Conservation (phyloP, 2,113 vertebrate genomes). For the Megaleporinus macrocephalus region DNA sequence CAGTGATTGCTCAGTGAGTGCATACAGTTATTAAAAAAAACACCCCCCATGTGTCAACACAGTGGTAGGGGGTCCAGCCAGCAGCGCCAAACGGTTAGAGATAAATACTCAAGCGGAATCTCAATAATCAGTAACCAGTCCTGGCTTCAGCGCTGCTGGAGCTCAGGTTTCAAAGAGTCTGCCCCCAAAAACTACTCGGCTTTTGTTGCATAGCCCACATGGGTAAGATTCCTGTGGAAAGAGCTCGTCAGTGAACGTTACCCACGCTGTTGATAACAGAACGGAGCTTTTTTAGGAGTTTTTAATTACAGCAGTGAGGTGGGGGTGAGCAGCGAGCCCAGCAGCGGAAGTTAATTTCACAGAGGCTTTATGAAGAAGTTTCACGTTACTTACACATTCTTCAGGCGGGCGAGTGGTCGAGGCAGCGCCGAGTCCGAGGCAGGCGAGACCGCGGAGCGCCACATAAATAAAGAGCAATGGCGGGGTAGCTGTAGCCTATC, state of each 20-base stretch:
- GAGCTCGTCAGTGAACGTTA: constrained; percentile 1
- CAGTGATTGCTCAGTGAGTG: too few relatives aligned
- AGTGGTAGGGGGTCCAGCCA: constrained; percentile 51
- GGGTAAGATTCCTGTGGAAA: constrained; percentile 14
- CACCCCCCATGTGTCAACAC: constrained; percentile 48
- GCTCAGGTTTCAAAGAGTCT: not conserved
- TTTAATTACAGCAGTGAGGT: not conserved
- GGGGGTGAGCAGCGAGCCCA: not conserved
- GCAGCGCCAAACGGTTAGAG: constrained; percentile 49
- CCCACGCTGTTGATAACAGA: not conserved
- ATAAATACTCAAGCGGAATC: not conserved
- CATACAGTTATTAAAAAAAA: too few relatives aligned
- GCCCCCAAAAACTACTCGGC: not conserved
- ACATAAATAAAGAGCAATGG: not conserved
- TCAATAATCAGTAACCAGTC: not conserved
- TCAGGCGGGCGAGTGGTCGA: not conserved
- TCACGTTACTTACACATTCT: constrained; percentile 16
- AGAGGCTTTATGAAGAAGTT: constrained; percentile 31
- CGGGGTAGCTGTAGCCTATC: not conserved
- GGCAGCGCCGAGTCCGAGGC: not conserved
- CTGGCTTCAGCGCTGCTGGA: not conserved
- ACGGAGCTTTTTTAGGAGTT: not conserved
- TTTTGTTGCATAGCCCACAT: constrained; percentile 1
- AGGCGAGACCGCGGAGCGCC: not conserved
- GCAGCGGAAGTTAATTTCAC: constrained; percentile 30